Conservation (phyloP, 2,888 invertebrate genomes). For the Cremastinae sp. region DNA sequence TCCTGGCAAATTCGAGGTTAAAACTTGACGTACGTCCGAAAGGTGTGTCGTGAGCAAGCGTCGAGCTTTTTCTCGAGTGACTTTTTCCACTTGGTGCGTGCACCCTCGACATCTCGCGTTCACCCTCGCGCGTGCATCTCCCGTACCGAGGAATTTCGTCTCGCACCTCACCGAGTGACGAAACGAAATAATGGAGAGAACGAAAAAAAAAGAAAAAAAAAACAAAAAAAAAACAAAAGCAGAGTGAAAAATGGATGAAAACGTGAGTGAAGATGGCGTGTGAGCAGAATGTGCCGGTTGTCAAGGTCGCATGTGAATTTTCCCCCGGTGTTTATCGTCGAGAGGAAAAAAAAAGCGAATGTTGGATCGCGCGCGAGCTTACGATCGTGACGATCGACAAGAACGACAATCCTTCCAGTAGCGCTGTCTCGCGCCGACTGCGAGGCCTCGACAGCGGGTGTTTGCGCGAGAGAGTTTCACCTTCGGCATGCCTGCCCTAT, state of each 20-base stretch:
- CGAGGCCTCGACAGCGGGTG: constrained; percentile 70
- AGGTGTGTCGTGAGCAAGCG: neutral
- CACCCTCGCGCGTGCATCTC: no score
- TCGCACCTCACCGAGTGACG: neutral
- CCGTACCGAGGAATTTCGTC: no score
- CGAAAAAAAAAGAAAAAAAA: constrained; percentile 9
- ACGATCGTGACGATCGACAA: constrained; percentile 44
- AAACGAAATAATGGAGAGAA: neutral
- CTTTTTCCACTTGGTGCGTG: no score
- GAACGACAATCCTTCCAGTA: constrained; percentile 74
- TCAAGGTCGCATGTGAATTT: constrained; percentile 9
- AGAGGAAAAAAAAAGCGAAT: constrained; percentile 23
- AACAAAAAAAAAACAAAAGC: constrained; percentile 14
- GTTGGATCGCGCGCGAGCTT: constrained; percentile 60
- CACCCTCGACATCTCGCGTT: neutral
- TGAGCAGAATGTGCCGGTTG: neutral
- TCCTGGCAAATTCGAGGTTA: neutral
- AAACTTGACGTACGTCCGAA: neutral
- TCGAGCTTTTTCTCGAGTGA: no score
- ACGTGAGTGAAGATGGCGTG: neutral
- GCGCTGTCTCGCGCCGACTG: constrained; percentile 80
- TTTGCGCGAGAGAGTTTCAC: constrained; percentile 73
- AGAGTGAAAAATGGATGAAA: neutral
- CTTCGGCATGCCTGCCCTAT: constrained; percentile 67
- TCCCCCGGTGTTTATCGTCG: neutral